phyloP scores from a whole-genome alignment of 2,888 invertebrate genomes.

The Drosophila birchii region DNA sequence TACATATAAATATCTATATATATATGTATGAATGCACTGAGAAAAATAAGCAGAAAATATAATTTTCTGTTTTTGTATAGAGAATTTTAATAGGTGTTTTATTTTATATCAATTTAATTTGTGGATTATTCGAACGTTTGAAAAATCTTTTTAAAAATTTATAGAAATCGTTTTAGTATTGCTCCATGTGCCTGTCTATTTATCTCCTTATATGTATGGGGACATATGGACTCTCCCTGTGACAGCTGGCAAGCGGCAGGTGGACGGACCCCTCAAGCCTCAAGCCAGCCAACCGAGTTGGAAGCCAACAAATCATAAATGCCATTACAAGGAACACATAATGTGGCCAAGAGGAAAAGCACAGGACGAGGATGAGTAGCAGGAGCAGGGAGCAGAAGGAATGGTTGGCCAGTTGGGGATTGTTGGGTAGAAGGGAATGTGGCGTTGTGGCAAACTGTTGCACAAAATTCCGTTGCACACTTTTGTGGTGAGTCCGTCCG shows the following conservation, averaged over 20 bases:
- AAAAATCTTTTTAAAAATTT: too few species aligned
- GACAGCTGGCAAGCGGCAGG: conserved; percentile 65
- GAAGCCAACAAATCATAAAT: conserved; percentile 70
- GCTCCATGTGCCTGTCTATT: conserved; percentile 7
- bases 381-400: neutral
- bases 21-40: conserved; percentile 13
- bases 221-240: conserved; percentile 45
- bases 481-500: conserved; percentile 28
- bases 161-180: neutral
- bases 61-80: too few species aligned
- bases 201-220: conserved; percentile 9
- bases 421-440: neutral
- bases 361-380: neutral
- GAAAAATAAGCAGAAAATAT: neutral
- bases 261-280: conserved; percentile 9
- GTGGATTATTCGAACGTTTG: neutral
- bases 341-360: neutral
- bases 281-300: conserved; percentile 15
- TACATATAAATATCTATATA: neutral
- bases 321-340: conserved; percentile 57
- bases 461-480: conserved; percentile 29
- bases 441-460: conserved; percentile 44
- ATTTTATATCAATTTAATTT: neutral
- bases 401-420: neutral
- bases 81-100: neutral